Evolutionary conservation across 2,797 vertebrate genomes (phyloP).

Genomic region (Sphenopsis melanotis): DNA sequence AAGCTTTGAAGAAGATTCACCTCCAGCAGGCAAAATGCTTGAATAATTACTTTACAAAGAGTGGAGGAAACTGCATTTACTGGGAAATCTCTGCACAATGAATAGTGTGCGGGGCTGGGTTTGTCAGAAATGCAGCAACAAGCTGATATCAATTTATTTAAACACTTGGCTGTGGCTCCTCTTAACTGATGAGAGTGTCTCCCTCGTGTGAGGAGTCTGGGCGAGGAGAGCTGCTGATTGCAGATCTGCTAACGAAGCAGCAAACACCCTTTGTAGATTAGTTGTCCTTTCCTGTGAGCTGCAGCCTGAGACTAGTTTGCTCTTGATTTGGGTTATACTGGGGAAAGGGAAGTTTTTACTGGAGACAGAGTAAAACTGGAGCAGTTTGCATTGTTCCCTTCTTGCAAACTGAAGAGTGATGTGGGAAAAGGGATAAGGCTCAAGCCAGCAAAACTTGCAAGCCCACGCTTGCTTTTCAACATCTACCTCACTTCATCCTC

Average conservation of each 20-base stretch:
- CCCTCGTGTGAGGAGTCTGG: neutral
- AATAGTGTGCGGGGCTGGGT: neutral
- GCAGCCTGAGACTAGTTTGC: neutral
- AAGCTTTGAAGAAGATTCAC: constrained; percentile 54
- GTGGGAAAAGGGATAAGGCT: constrained; percentile 8
- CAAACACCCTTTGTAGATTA: neutral
- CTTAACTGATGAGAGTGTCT: constrained; percentile 14
- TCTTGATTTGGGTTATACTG: neutral
- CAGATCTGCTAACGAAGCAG: constrained; percentile 5
- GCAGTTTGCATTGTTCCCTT: neutral
- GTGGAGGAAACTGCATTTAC: constrained; percentile 1
- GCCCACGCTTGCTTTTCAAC: constrained; percentile 15
- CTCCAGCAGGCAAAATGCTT: constrained; percentile 40
- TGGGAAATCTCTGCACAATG: neutral
- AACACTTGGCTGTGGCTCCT: neutral
- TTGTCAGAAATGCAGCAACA: constrained; percentile 32
- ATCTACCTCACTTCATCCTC: constrained; percentile 18
- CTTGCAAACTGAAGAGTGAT: neutral
- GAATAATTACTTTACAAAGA: constrained; percentile 33
- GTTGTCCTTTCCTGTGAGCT: neutral
- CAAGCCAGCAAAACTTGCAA: constrained; percentile 11
- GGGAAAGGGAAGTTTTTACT: neutral
- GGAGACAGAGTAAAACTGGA: neutral
- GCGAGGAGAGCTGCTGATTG: neutral
- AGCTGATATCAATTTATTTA: constrained; percentile 19